phyloP scores from a whole-genome alignment of 2,888 invertebrate species.

The Nasonovia ribisnigri region DNA sequence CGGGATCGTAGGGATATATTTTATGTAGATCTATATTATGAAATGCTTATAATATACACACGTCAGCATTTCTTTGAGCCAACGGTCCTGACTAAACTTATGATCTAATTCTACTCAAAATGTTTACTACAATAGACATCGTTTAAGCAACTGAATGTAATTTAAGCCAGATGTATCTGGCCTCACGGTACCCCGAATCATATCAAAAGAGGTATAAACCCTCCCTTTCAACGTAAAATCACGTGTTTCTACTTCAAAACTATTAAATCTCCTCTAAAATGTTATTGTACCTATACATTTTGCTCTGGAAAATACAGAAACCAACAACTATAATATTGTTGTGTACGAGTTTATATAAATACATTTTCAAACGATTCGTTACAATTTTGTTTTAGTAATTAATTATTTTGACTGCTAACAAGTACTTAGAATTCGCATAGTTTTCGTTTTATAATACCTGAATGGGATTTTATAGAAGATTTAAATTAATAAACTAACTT shows the following conservation, averaged over 20 bases:
- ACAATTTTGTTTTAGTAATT: not conserved
- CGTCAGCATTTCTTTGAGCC: not conserved
- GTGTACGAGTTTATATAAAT: not conserved
- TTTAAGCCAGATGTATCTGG: conserved; percentile 1
- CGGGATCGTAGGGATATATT: not conserved
- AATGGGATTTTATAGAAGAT: not conserved
- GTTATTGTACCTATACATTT: not conserved
- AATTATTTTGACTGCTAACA: not conserved
- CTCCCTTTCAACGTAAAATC: not conserved
- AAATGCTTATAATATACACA: not conserved
- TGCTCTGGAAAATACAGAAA: not conserved
- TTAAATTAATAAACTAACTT: not conserved
- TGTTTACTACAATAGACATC: not conserved
- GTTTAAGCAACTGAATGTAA: conserved; percentile 20
- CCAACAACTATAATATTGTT: not conserved
- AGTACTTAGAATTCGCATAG: not conserved
- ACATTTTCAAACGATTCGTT: not conserved
- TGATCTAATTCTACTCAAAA: conserved; percentile 21
- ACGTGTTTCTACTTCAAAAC: conserved; percentile 28
- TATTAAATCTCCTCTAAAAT: not conserved
- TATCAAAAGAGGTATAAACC: not conserved
- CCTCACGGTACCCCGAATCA: not conserved
- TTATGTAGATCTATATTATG: not conserved
- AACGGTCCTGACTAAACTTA: not conserved
- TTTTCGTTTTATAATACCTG: not conserved